Evolutionary conservation across 2,797 vertebrate genomes (phyloP), one percentile per base, ranked within the genome.

Genomic region (Gouania willdenowi): DNA sequence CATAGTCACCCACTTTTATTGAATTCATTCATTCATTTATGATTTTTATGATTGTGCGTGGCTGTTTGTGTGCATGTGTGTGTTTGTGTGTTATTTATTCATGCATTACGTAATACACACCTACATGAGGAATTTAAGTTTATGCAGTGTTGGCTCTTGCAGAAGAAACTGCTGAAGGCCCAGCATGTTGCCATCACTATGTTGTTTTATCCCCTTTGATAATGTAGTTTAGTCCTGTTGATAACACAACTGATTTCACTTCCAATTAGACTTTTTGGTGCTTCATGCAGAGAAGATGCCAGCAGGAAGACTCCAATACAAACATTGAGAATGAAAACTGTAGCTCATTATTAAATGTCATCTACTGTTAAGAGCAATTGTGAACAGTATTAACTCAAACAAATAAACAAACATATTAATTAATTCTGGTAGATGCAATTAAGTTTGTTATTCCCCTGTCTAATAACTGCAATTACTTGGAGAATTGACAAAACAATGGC

Each of bases 401-500:
- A 73, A 81, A 70, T 46, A 73, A 71, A 79, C 35, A 29, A 13
- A 66, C 40, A 56, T 48, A 33, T 66, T 74, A 76, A 82, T 77
- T 67, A 66, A 74, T 75, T 72, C 38, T 45, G 46, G 26, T 26
- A 61, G 73, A 76, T 58, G 61, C 51, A 44, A 56, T 82, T 76
- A 68, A 50, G 58, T 64, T 55, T 43, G 54, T 62, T 76, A 17
- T 41, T 36, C 62, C 50, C 62, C 68, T 39, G 36, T 64, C 66
- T 78, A 79, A 82, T 79, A 84, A 67, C 59, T 15, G 52, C 64
- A 69, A 77, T 83, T 74, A 86, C 75, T 43, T 56, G 15, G 8
- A 41, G 66, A 73, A 20, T 42, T n/a, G 23, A 42, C 57, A 54
- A 75, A 74, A 66, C 57, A 59, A 66, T 74, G 63, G 51, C 63